These are phyloP conservation scores for Prenolepis imparis DNA, from an alignment of 2,888 invertebrate genomes.

Conservation along the genomic window DNA sequence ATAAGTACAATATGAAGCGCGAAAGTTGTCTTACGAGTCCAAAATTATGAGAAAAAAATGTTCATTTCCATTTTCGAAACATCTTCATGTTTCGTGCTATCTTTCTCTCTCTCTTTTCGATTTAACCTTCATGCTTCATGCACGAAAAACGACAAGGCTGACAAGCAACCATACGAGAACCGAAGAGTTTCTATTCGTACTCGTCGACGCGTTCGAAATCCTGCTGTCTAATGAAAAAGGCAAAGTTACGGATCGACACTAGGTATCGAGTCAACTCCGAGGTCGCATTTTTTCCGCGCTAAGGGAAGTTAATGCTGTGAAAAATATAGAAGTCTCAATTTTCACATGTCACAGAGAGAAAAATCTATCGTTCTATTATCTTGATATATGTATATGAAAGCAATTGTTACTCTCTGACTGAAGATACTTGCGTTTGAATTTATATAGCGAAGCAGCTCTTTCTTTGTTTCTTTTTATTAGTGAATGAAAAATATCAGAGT, in stretches of 20 bases:
- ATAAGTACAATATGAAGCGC: background rate
- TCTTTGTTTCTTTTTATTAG: background rate
- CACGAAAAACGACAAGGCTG: background rate
- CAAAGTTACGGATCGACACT: conserved; percentile 30
- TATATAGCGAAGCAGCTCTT: background rate
- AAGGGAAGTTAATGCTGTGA: background rate
- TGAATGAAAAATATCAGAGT: background rate
- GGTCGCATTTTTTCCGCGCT: background rate
- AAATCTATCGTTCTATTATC: background rate
- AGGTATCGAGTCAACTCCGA: background rate
- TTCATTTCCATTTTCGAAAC: background rate
- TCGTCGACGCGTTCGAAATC: conserved; percentile 19
- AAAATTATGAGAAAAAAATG: background rate
- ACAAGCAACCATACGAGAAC: background rate
- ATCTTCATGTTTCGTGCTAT: background rate
- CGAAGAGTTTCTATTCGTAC: conserved; percentile 19
- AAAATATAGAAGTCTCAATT: conserved; percentile 1
- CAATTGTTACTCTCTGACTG: background rate
- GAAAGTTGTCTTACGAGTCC: background rate
- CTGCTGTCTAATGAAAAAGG: conserved; percentile 20
- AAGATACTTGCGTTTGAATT: background rate
- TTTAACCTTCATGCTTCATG: background rate
- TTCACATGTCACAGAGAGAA: background rate
- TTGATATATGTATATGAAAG: conserved; percentile 16
- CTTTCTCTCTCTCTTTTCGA: background rate